Base-by-base conservation (phyloP, 2,888 invertebrate species). In the Camponotus fellah region DNA sequence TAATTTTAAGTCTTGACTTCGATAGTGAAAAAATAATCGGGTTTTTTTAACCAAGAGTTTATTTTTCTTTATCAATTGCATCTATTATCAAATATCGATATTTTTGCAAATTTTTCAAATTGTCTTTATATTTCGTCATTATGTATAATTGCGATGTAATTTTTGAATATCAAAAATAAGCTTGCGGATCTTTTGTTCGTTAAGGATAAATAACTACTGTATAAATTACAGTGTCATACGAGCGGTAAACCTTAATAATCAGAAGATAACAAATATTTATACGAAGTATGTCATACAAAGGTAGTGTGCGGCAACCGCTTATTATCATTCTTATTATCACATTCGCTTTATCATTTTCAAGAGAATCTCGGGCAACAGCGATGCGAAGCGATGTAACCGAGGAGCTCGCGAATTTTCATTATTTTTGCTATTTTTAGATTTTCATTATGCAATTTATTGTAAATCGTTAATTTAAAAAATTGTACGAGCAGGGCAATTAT, bases 261-360 rank as follows among this genome's bases (percentile, higher is more conserved):
- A 40, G 10, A 37, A 77, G 77, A 85, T 85, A 85, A 82, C 65
- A n/a, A 65, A 76, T 66, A 72, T 87, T 77, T 85, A 85, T 85
- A 81, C 74, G 86, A 74, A 68, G 60, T 83, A 43, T 56, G 76
- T 14, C n/a, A 65, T 14, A 69, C n/a, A 34, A 69, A 77, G 69
- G 56, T 69, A 71, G 14, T 49, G 21, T 53, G 9, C 14, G 65
- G 64, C 85, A 64, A 32, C 34, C 71, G 75, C 81, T 65, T 34
- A 81, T 83, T 85, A 82, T 89, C 82, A 46, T 56, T 26, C 81
- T 65, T 34, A 81, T 83, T 85, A 82, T 89, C 82, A 46, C 2
- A 26, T 56, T 26, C 14, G 21, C 21, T 60, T 85, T 87, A 85
- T 87, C 81, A 3, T 74, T 10, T 62, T 62, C 56, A 14, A 58